phyloP scores from a whole-genome alignment of 2,113 vertebrate species.

The Phoxinus phoxinus region DNA sequence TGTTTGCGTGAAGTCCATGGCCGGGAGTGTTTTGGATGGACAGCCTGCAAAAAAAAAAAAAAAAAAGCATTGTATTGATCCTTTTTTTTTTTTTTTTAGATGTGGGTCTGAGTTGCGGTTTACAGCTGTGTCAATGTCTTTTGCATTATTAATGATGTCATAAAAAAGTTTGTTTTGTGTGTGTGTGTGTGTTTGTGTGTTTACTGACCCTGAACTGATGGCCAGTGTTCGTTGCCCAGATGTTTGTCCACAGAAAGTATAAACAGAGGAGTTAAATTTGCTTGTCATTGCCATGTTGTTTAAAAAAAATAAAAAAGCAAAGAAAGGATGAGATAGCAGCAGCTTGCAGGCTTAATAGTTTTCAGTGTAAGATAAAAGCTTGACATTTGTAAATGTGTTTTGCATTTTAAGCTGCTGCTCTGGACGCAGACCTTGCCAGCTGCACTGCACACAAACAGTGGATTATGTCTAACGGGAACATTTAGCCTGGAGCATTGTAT shows the following conservation, averaged over 20 bases:
- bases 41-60: not conserved
- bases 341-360: constrained; percentile 24
- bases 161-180: not conserved
- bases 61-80: not conserved
- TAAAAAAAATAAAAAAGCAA: not conserved
- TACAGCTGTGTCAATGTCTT: not conserved
- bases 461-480: constrained; percentile 13
- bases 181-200: not conserved
- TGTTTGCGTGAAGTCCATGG: constrained; percentile 1
- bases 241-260: not conserved
- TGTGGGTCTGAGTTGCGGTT: not conserved
- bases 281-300: constrained; percentile 8
- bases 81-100: not conserved
- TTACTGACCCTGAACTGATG: constrained; percentile 25
- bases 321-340: constrained; percentile 4
- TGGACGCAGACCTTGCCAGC: not conserved
- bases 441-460: constrained; percentile 26
- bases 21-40: not conserved
- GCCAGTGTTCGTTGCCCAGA: not conserved
- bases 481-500: constrained; percentile 18
- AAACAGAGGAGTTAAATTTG: not conserved
- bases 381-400: constrained; percentile 25
- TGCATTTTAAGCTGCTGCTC: constrained; percentile 16
- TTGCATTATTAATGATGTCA: not conserved
- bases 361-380: constrained; percentile 28